Evolutionary conservation across 2,888 invertebrate genomes (phyloP).

Genomic region (Pyrgus malvae): DNA sequence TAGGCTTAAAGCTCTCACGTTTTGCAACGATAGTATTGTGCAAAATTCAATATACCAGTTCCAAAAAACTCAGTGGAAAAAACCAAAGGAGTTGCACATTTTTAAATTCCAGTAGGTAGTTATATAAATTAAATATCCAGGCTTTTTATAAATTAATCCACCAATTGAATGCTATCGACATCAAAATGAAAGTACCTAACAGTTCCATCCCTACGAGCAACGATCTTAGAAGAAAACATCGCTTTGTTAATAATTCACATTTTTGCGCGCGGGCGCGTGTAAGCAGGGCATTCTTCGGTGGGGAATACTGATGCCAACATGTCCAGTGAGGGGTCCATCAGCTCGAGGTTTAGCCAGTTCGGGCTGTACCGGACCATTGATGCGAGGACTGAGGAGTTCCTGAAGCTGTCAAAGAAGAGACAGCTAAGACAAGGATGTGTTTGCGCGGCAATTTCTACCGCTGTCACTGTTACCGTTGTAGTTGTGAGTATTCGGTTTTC

Average conservation of each 20-base stretch:
- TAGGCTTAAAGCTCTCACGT: no score
- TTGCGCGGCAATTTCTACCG: slow-evolving; percentile 69
- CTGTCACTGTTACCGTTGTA: slow-evolving; percentile 70
- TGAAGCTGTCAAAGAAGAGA: slow-evolving; percentile 61
- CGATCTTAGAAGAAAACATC: slow-evolving; percentile 61
- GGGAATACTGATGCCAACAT: slow-evolving; percentile 60
- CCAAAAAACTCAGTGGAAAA: no score
- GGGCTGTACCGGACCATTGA: slow-evolving; percentile 71
- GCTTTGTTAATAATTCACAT: slow-evolving; percentile 53
- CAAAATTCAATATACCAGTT: no score
- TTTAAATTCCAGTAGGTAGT: no score
- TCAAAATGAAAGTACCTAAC: slow-evolving; percentile 38
- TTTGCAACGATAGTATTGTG: no score
- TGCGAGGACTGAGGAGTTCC: slow-evolving; percentile 67
- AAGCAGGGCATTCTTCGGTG: slow-evolving; percentile 34
- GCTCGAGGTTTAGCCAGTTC: slow-evolving; percentile 61
- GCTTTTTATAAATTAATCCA: no score
- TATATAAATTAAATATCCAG: no score
- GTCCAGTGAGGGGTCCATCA: slow-evolving; percentile 64
- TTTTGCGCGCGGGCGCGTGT: slow-evolving; percentile 52
- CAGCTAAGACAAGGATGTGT: slow-evolving; percentile 72
- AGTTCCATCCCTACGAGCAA: slow-evolving; percentile 48
- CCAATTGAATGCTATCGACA: slow-evolving; percentile 38
- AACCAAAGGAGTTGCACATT: no score
- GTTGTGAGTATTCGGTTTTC: slow-evolving; percentile 60